A percentile compares a stretch with the other conserved stretches of the same genome.
These are phyloP conservation scores for Tipula lateralis DNA, from an alignment of 2,888 invertebrate species.

Conservation along the genomic window DNA sequence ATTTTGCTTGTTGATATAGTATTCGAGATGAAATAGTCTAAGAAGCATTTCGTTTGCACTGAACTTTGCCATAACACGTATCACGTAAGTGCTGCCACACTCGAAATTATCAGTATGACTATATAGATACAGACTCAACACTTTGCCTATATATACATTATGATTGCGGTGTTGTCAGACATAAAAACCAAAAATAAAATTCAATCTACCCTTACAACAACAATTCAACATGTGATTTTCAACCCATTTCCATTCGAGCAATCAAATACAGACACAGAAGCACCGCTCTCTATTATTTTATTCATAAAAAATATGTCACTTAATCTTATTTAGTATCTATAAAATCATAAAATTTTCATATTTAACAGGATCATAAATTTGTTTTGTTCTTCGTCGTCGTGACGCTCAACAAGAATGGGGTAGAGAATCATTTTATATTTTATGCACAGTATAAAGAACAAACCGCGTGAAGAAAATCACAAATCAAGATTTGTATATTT, in stretches of 20 bases:
- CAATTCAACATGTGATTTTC: slow-evolving; percentile 19
- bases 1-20: too few relatives aligned
- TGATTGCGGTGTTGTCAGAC: not conserved
- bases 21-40: too few relatives aligned
- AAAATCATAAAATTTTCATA: slow-evolving; percentile 1
- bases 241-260: not conserved
- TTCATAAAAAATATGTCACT: slow-evolving; percentile 24
- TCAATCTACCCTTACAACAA: not conserved
- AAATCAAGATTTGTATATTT: slow-evolving; percentile 24
- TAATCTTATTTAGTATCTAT: slow-evolving; percentile 24
- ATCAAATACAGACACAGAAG: not conserved
- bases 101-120: too few relatives aligned
- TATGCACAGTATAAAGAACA: not conserved
- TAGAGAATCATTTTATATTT: not conserved
- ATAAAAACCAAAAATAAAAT: not conserved
- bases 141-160: too few relatives aligned
- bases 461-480: not conserved
- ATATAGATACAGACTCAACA: not conserved
- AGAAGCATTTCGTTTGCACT: too few relatives aligned
- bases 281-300: not conserved
- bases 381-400: not conserved
- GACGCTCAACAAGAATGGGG: not conserved
- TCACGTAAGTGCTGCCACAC: too few relatives aligned
- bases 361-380: slow-evolving; percentile 19
- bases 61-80: too few relatives aligned